Evolutionary conservation across 2,113 vertebrate genomes (phyloP).

Genomic region (Notarius quadriscutis): DNA sequence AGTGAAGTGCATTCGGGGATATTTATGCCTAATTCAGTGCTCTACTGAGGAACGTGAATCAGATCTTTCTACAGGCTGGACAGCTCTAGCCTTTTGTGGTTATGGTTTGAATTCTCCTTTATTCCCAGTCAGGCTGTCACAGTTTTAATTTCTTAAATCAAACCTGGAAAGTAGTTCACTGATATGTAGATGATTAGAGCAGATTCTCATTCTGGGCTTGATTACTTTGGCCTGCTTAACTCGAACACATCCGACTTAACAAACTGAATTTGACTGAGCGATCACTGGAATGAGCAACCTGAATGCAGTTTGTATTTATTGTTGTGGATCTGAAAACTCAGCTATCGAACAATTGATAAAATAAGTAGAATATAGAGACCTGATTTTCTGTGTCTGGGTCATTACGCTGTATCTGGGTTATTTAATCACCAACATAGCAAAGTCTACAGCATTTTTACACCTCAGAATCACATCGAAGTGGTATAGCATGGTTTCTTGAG

Average conservation of each 20-base stretch:
- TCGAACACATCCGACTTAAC: no score
- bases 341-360: not conserved
- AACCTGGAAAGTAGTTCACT: not conserved
- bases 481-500: no score
- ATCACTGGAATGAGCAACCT: not conserved
- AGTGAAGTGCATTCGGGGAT: slow-evolving; percentile 59
- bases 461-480: no score
- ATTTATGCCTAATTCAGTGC: slow-evolving; percentile 65
- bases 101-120: not conserved
- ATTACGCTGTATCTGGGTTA: no score
- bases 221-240: not conserved
- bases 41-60: slow-evolving; percentile 64
- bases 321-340: not conserved
- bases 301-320: not conserved
- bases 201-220: not conserved
- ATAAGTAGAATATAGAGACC: not conserved
- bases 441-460: no score
- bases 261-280: not conserved
- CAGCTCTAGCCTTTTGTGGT: slow-evolving; percentile 15
- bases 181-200: not conserved
- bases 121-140: not conserved
- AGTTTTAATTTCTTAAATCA: not conserved
- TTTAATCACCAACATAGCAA: no score
- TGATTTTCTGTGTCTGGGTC: no score
- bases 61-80: slow-evolving; percentile 1